Evolutionary conservation across 1,140 invertebrate species (phyloP).

Genomic region (Drosophila lini): DNA sequence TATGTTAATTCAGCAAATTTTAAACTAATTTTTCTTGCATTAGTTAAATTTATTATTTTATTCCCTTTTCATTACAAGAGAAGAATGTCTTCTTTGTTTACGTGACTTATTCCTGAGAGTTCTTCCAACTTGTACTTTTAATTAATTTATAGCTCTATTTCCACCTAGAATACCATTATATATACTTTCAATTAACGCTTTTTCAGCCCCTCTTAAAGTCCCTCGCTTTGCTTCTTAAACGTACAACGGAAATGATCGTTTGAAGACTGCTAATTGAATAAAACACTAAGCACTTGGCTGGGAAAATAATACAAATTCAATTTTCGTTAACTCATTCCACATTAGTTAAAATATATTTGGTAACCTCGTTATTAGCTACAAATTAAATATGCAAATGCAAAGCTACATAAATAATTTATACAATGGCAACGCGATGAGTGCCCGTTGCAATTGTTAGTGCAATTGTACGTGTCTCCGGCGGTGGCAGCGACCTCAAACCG

Average conservation of each 20-base stretch:
- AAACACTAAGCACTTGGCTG: constrained; percentile 1
- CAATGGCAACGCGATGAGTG: constrained; percentile 54
- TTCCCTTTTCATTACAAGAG: neutral
- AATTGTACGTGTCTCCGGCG: constrained; percentile 60
- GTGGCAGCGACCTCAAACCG: constrained; percentile 22
- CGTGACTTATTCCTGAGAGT: neutral
- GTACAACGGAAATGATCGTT: constrained; percentile 55
- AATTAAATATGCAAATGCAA: constrained; percentile 47
- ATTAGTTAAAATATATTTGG: constrained; percentile 65
- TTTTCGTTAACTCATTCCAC: constrained; percentile 45
- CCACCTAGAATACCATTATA: neutral
- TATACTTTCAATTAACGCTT: neutral
- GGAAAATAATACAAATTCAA: constrained; percentile 5
- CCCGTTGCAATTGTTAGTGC: constrained; percentile 33
- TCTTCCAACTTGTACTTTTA: neutral
- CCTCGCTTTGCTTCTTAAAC: neutral
- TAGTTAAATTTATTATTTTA: neutral
- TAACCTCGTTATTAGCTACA: constrained; percentile 56
- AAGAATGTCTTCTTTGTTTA: neutral
- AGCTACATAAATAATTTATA: constrained; percentile 48
- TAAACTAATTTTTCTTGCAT: too few species aligned
- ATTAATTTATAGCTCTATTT: too few species aligned
- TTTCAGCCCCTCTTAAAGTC: neutral
- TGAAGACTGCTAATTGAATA: constrained; percentile 42
- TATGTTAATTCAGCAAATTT: too few species aligned